These are phyloP conservation scores for Gymnocheta viridis DNA, from an alignment of 2,888 invertebrate species.

Conservation along the genomic window DNA sequence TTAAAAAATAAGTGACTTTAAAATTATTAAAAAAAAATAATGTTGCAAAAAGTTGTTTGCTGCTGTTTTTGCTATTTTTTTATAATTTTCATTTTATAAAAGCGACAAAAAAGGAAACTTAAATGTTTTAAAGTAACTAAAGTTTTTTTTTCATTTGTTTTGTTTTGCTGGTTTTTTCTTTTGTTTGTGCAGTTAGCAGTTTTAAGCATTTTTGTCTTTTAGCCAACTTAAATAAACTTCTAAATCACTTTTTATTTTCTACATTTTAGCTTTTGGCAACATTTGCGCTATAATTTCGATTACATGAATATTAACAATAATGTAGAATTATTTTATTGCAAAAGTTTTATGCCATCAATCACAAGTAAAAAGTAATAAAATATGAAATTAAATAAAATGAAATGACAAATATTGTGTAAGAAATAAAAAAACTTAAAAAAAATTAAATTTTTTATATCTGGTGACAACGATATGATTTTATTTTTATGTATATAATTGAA, in stretches of 20 bases:
- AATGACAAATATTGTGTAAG: background rate
- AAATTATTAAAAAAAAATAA: constrained; percentile 45
- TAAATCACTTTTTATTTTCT: constrained; percentile 18
- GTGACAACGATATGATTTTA: background rate
- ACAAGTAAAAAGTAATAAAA: constrained; percentile 52
- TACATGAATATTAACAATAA: constrained; percentile 61
- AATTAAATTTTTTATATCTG: background rate
- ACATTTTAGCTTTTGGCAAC: constrained; percentile 51
- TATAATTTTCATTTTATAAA: background rate
- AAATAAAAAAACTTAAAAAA: background rate
- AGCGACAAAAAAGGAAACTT: background rate
- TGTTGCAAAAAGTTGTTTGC: background rate
- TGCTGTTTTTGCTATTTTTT: background rate
- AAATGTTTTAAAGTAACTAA: constrained; percentile 17
- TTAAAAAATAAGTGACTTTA: constrained; percentile 56
- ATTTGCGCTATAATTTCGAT: constrained; percentile 60
- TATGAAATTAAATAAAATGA: background rate
- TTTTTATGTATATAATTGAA: background rate
- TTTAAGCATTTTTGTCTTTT: constrained; percentile 33
- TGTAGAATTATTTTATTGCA: constrained; percentile 37
- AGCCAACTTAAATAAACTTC: constrained; percentile 44
- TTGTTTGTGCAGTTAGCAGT: background rate
- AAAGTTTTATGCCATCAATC: constrained; percentile 65
- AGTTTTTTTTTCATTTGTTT: background rate
- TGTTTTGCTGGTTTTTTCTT: background rate